Evolutionary conservation across 2,888 invertebrate species (phyloP).

Genomic region (Hypselothyrea guttata): DNA sequence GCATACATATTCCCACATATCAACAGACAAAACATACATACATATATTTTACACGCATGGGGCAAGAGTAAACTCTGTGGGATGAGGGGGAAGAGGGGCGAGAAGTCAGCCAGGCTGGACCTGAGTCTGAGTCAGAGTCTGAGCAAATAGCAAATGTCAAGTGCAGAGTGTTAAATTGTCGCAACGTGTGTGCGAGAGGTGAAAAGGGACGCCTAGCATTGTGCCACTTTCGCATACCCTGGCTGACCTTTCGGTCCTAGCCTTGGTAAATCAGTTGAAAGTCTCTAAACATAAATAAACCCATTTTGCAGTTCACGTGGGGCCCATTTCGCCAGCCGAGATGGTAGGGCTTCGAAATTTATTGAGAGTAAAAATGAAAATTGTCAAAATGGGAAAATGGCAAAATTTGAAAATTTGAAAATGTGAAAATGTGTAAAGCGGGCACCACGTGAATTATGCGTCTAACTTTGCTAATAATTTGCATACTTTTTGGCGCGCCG

Average conservation of each 20-base stretch:
- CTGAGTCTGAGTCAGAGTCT: slow-evolving; percentile 38
- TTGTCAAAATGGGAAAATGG: slow-evolving; percentile 45
- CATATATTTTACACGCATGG: background rate
- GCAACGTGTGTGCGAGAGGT: slow-evolving; percentile 39
- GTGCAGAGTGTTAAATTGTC: slow-evolving; percentile 72
- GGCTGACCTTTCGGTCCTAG: slow-evolving; percentile 27
- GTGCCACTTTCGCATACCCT: background rate
- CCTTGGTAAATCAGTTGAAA: slow-evolving; percentile 41
- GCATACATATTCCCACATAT: slow-evolving; percentile 10
- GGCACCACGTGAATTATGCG: slow-evolving; percentile 61
- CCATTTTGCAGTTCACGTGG: slow-evolving; percentile 2
- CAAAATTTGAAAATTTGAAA: slow-evolving; percentile 24
- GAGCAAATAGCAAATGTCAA: slow-evolving; percentile 67
- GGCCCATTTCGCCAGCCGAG: slow-evolving; percentile 21
- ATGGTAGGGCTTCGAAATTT: slow-evolving; percentile 40
- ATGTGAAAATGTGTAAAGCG: slow-evolving; percentile 23
- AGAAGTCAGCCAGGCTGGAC: slow-evolving; percentile 21
- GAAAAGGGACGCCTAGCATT: background rate
- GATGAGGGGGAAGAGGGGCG: slow-evolving; percentile 1
- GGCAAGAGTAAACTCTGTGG: slow-evolving; percentile 13
- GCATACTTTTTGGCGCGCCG: slow-evolving; percentile 66
- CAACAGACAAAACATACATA: slow-evolving; percentile 5
- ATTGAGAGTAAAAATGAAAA: slow-evolving; percentile 53
- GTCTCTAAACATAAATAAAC: slow-evolving; percentile 44
- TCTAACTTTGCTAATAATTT: slow-evolving; percentile 74